Percentiles rank a stretch among this genome's conserved stretches.
Conservation (phyloP, 2,888 invertebrate species). For the Spisula subtruncata region DNA sequence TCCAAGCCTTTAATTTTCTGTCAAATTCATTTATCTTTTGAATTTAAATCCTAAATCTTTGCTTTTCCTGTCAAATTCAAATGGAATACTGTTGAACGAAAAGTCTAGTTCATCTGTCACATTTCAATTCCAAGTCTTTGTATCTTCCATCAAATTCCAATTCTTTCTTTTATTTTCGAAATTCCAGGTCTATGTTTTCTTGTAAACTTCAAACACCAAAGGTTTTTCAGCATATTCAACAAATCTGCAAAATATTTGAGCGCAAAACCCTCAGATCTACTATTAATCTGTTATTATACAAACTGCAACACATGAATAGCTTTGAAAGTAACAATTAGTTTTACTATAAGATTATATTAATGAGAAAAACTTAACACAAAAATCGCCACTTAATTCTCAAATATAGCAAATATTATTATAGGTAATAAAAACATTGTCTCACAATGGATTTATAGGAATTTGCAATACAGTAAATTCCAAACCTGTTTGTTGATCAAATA, state of each 20-base stretch:
- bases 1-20: too few relatives aligned
- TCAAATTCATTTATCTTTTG: too few relatives aligned
- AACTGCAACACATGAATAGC: neutral
- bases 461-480: conserved; percentile 3
- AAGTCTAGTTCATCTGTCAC: too few relatives aligned
- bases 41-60: too few relatives aligned
- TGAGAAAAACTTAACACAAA: neutral
- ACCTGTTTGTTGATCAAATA: neutral
- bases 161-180: too few relatives aligned
- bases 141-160: neutral
- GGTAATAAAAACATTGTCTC: neutral
- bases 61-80: too few relatives aligned
- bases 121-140: neutral
- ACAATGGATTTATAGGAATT: neutral
- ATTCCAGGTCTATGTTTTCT: neutral
- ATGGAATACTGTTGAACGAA: too few relatives aligned
- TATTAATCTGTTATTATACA: neutral
- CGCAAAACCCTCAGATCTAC: neutral
- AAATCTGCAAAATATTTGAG: neutral
- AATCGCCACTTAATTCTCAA: conserved; percentile 14
- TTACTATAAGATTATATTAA: neutral
- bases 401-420: conserved; percentile 4
- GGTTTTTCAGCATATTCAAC: neutral
- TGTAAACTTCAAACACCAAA: neutral
- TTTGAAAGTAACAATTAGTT: conserved; percentile 2